A percentile compares a stretch with the other conserved stretches of the same genome.
phyloP scores from a whole-genome alignment of 2,113 vertebrate genomes.

The Uria lomvia region DNA sequence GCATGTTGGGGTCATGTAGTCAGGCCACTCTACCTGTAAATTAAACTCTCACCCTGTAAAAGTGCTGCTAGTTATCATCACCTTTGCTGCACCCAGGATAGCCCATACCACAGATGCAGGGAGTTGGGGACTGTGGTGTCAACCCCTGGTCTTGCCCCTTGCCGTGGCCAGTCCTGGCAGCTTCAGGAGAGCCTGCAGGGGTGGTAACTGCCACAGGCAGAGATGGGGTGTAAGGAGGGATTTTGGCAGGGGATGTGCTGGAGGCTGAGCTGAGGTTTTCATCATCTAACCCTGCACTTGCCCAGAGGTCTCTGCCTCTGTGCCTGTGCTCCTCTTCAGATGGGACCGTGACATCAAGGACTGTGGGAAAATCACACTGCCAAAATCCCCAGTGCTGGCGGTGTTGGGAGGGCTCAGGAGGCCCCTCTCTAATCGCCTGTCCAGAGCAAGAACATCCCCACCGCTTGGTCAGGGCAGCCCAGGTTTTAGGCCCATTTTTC shows the following conservation, averaged over 20 bases:
- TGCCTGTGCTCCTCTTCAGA: background rate
- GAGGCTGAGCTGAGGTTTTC: background rate
- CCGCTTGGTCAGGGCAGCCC: accelerated
- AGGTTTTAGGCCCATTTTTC: background rate
- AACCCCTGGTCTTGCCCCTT: background rate
- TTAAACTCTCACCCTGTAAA: background rate
- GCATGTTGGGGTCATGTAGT: accelerated
- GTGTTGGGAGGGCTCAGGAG: accelerated
- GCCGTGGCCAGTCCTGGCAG: background rate
- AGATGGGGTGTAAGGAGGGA: accelerated
- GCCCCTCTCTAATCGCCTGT: background rate
- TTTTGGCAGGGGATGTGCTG: background rate
- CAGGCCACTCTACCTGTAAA: accelerated
- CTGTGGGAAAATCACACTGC: background rate
- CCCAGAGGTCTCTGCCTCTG: background rate
- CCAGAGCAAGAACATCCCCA: background rate
- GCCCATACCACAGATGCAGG: background rate
- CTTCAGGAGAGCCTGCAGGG: background rate
- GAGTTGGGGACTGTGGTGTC: background rate
- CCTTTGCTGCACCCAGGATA: background rate
- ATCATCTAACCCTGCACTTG: background rate
- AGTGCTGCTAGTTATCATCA: background rate
- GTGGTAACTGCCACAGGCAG: no score
- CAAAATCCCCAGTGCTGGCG: accelerated
- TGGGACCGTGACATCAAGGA: accelerated